These are phyloP conservation scores for Opisthograptis luteolata DNA, from an alignment of 2,888 invertebrate species.

Conservation along the genomic window DNA sequence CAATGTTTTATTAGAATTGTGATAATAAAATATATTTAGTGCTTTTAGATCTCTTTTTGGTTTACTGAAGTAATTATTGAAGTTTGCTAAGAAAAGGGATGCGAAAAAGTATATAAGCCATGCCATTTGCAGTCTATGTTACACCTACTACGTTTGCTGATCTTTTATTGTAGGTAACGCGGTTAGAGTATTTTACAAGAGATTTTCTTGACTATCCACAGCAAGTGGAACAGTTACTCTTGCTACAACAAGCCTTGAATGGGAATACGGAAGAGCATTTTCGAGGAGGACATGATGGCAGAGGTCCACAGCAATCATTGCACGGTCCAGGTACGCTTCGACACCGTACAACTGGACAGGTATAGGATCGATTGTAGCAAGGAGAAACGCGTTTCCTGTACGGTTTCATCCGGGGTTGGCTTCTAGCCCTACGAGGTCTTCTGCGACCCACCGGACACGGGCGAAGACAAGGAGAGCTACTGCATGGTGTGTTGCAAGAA, in stretches of 20 bases:
- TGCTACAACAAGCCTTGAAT: slow-evolving; percentile 39
- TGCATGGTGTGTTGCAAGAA: slow-evolving; percentile 46
- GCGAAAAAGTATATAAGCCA: too few relatives aligned
- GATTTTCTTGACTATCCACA: slow-evolving; percentile 26
- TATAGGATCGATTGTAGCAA: slow-evolving; percentile 61
- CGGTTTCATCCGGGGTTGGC: slow-evolving; percentile 61
- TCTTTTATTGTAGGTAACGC: too few relatives aligned
- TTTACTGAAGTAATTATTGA: too few relatives aligned
- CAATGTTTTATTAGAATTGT: too few relatives aligned
- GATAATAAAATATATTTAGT: too few relatives aligned
- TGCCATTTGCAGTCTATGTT: too few relatives aligned
- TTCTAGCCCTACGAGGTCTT: slow-evolving; percentile 52
- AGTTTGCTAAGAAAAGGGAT: too few relatives aligned
- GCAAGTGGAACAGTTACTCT: slow-evolving; percentile 43
- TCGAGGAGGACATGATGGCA: slow-evolving; percentile 46
- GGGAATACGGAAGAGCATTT: slow-evolving; percentile 28
- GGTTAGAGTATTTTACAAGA: too few relatives aligned
- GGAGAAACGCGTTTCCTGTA: slow-evolving; percentile 65
- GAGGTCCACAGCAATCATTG: slow-evolving; percentile 41
- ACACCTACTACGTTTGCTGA: too few relatives aligned
- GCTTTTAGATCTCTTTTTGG: too few relatives aligned
- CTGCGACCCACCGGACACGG: slow-evolving; percentile 64
- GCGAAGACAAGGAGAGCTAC: slow-evolving; percentile 62
- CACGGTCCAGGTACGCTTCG: slow-evolving; percentile 63
- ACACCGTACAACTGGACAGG: slow-evolving; percentile 63